phyloP scores from a whole-genome alignment of 2,888 invertebrate genomes.

The Cheilosia impressa region DNA sequence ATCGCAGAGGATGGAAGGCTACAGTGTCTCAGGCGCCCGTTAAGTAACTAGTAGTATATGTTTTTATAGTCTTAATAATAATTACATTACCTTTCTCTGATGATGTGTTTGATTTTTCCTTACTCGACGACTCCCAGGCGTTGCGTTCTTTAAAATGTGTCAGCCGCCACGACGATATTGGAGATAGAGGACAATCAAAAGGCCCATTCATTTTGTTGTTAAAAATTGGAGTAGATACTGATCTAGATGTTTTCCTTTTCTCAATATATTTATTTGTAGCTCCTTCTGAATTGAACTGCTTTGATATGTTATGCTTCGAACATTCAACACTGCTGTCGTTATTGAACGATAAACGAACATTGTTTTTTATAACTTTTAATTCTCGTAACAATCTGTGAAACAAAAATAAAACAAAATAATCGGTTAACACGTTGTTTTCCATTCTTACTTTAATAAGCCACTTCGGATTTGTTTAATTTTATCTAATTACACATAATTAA shows the following conservation, averaged over 20 bases:
- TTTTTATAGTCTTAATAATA: neutral
- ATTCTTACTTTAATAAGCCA: too few relatives aligned
- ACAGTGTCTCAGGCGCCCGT: too few relatives aligned
- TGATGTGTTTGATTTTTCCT: constrained; percentile 10
- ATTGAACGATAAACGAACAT: constrained; percentile 80
- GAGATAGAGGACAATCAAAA: constrained; percentile 80
- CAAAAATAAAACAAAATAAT: neutral
- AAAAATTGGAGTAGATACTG: constrained; percentile 79
- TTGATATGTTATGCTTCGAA: constrained; percentile 66
- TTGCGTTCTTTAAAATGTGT: constrained; percentile 32
- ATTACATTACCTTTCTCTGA: constrained; percentile 8
- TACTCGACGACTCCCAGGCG: constrained; percentile 51
- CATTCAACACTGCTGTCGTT: constrained; percentile 81
- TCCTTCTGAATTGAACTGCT: neutral
- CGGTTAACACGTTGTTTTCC: too few relatives aligned
- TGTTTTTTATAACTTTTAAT: constrained; percentile 77
- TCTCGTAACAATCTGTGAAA: constrained; percentile 78
- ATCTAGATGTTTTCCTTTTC: constrained; percentile 24
- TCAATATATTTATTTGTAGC: constrained; percentile 3
- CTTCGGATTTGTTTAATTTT: too few relatives aligned
- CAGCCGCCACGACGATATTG: constrained; percentile 78
- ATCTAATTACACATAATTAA: too few relatives aligned
- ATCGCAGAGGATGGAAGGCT: too few relatives aligned
- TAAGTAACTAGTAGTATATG: too few relatives aligned
- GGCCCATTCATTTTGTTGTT: constrained; percentile 70